Conservation (phyloP, 2,113 vertebrate genomes). For the Prunella himalayana region DNA sequence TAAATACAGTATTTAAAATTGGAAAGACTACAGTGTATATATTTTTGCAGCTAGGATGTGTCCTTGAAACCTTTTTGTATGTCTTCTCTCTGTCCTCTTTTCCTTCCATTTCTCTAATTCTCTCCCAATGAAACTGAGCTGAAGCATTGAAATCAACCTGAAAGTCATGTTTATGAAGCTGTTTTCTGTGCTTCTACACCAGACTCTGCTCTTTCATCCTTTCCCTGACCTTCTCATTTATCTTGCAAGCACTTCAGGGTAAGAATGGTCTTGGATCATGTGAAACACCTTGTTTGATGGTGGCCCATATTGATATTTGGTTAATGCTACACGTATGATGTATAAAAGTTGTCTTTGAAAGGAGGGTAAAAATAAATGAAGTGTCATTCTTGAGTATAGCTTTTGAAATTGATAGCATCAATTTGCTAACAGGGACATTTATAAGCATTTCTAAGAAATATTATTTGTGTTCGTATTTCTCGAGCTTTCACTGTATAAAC, state of each 20-base stretch:
- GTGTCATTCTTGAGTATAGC: neutral
- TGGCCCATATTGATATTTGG: constrained; percentile 3
- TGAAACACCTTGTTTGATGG: neutral
- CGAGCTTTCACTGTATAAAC: neutral
- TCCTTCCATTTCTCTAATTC: neutral
- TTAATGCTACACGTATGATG: neutral
- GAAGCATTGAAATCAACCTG: neutral
- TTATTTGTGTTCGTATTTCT: neutral
- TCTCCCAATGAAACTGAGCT: neutral
- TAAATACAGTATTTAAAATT: neutral
- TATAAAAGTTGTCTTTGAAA: constrained; percentile 7
- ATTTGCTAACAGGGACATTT: neutral
- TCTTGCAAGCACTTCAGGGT: neutral
- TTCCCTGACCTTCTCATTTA: neutral
- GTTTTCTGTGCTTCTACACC: neutral
- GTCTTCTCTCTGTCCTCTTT: neutral
- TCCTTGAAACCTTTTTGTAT: neutral
- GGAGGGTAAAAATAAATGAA: constrained; percentile 13
- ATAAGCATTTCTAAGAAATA: constrained; percentile 16
- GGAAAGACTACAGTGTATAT: neutral
- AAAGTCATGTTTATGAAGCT: neutral
- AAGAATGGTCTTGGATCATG: neutral
- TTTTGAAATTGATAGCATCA: constrained; percentile 3
- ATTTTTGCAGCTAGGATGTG: neutral
- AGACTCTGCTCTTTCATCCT: neutral